Percentiles rank a stretch among this genome's conserved stretches.
These are phyloP conservation scores for Thripadectes ignobilis DNA, from an alignment of 2,797 vertebrate species.

Conservation along the genomic window DNA sequence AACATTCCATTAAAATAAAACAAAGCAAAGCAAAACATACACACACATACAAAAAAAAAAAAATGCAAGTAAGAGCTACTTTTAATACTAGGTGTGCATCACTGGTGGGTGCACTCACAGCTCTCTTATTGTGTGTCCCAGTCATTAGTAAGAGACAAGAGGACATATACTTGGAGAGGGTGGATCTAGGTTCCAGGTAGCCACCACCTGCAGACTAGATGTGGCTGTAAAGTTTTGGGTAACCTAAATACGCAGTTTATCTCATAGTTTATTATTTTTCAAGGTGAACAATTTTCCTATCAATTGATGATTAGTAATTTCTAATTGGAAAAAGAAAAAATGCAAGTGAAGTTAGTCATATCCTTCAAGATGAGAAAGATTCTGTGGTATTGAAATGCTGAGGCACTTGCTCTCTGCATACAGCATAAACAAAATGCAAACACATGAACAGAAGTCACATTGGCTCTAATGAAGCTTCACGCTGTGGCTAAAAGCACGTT, in stretches of 20 bases:
- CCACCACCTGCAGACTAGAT: rapidly evolving
- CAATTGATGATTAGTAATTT: neutral
- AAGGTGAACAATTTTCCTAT: neutral
- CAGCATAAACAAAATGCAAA: neutral
- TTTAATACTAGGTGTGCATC: neutral
- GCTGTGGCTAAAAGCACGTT: neutral
- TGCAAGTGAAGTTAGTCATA: neutral
- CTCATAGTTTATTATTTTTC: neutral
- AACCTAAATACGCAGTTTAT: neutral
- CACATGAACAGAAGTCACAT: neutral
- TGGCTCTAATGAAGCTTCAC: neutral
- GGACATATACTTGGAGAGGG: neutral
- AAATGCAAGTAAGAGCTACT: neutral
- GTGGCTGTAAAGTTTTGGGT: neutral
- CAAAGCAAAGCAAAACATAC: neutral
- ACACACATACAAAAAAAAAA: neutral
- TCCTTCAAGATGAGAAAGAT: neutral
- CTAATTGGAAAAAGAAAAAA: neutral
- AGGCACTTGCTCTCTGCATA: neutral
- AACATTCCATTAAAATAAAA: rapidly evolving
- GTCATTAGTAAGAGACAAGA: neutral
- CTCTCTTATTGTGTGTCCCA: neutral
- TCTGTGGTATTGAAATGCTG: neutral
- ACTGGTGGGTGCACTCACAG: neutral
- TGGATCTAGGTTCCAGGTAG: neutral